Percentiles rank a stretch among this genome's conserved stretches.
phyloP scores from a whole-genome alignment of 1,140 invertebrate species.

The Archivesica marissinica region DNA sequence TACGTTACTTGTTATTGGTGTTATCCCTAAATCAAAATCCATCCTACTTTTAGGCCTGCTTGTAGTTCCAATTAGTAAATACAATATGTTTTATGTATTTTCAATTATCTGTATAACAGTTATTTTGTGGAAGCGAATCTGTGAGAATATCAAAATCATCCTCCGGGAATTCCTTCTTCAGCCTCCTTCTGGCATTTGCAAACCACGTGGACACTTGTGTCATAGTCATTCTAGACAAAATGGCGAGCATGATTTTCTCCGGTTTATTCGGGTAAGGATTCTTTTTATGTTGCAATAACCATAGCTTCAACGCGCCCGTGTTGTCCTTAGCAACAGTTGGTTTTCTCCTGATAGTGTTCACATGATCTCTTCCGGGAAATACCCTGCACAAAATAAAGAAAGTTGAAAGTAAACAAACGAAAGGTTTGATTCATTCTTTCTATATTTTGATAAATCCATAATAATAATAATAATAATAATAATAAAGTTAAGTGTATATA shows the following conservation, averaged over 20 bases:
- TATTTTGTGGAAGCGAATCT: constrained; percentile 13
- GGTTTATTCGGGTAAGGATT: constrained; percentile 99
- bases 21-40: too few relatives aligned
- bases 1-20: too few relatives aligned
- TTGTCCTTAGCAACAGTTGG: constrained; percentile 88
- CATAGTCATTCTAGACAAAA: constrained; percentile 99
- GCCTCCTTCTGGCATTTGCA: constrained; percentile 81
- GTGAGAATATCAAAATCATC: constrained; percentile 12
- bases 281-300: constrained; percentile 99
- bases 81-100: too few relatives aligned
- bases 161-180: constrained; percentile 95
- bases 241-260: constrained; percentile 99
- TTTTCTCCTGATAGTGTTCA: constrained; percentile 15
- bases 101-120: background rate
- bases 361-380: background rate
- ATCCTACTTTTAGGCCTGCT: too few relatives aligned
- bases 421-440: too few relatives aligned
- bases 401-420: too few relatives aligned
- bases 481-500: too few relatives aligned
- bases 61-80: too few relatives aligned
- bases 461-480: too few relatives aligned
- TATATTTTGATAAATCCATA: too few relatives aligned
- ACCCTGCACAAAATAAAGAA: too few relatives aligned
- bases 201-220: constrained; percentile 89
- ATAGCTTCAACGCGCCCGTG: constrained; percentile 97